Evolutionary conservation across 2,113 vertebrate species (phyloP).

Genomic region (Salvelinus alpinus): DNA sequence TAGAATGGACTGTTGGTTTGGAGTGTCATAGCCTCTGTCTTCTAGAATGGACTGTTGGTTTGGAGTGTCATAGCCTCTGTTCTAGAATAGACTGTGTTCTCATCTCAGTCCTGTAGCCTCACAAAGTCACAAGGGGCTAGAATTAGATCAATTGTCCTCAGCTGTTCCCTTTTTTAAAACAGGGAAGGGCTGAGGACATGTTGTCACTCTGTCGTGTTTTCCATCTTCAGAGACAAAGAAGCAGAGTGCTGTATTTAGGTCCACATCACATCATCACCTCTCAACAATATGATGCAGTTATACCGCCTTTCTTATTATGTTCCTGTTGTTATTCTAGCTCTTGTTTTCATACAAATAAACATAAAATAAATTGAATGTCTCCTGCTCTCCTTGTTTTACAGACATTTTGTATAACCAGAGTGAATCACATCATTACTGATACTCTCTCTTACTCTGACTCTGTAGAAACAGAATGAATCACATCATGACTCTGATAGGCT

Average conservation of each 20-base stretch:
- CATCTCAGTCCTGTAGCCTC: no score
- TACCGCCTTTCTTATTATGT: slow-evolving; percentile 48
- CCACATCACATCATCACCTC: slow-evolving; percentile 30
- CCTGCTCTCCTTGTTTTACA: slow-evolving; percentile 16
- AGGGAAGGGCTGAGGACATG: neutral
- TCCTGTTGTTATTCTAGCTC: slow-evolving; percentile 61
- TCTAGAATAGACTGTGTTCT: no score
- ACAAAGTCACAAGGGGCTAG: no score
- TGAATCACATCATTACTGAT: neutral
- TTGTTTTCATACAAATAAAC: slow-evolving; percentile 78
- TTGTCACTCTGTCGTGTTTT: neutral
- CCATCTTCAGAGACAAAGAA: neutral
- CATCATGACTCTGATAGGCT: no score
- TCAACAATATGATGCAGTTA: slow-evolving; percentile 35
- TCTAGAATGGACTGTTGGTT: no score
- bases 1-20: no score
- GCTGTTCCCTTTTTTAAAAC: no score
- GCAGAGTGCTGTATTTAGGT: neutral
- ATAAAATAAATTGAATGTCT: slow-evolving; percentile 41
- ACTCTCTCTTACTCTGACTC: neutral
- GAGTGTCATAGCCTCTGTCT: no score
- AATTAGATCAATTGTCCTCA: no score
- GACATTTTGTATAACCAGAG: neutral
- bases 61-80: no score
- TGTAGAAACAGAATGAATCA: neutral